These are phyloP conservation scores for Temnothorax unifasciatus DNA, from an alignment of 2,888 invertebrate genomes.

Conservation along the genomic window DNA sequence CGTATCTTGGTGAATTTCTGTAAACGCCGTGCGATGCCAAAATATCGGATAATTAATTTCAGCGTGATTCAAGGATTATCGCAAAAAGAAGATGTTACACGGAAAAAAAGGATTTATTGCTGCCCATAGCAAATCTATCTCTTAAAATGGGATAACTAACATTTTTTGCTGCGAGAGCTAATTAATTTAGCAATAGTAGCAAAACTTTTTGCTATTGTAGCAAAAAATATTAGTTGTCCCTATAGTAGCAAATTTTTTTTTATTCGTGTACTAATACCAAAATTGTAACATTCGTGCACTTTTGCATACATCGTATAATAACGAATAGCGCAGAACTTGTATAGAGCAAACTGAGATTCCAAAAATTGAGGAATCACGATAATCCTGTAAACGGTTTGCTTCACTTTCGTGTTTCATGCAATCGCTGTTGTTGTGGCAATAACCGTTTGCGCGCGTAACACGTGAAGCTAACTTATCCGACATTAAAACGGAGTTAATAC, in stretches of 20 bases:
- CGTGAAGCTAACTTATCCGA: constrained; percentile 15
- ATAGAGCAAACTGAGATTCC: neutral
- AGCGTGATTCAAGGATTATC: neutral
- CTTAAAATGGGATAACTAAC: no score
- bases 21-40: neutral
- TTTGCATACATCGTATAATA: neutral
- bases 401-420: constrained; percentile 8
- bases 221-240: no score
- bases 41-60: neutral
- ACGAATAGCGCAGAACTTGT: no score
- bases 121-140: no score
- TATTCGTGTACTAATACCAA: neutral
- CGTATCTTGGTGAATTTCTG: neutral
- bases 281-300: neutral
- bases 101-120: no score
- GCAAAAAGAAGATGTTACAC: neutral
- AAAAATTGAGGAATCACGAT: constrained; percentile 15
- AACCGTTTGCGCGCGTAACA: constrained; percentile 18
- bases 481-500: constrained; percentile 36
- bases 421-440: constrained; percentile 25
- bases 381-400: constrained; percentile 10
- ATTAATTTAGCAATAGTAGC: no score
- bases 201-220: no score
- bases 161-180: no score
- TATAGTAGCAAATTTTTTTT: no score